Evolutionary conservation across 2,888 invertebrate species (phyloP), one percentile per base, ranked within the genome.

Genomic region (Thera britannica): DNA sequence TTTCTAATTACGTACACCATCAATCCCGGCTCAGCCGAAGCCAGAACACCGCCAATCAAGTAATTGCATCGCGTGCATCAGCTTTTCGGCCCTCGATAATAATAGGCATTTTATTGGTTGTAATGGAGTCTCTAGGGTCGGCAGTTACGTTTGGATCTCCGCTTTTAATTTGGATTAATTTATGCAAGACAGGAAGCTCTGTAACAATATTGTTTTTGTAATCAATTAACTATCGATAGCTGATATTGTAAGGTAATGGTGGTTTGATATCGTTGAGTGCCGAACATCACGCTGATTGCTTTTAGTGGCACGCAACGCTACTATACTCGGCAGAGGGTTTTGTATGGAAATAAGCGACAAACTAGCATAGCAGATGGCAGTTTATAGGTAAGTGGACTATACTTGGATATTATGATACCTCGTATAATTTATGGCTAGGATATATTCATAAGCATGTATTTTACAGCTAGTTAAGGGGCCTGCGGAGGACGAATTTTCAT

Each of bases 1-100:
- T 92, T 93, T 93, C 93, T 93, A 93, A 93, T 93, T 93, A 93
- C 89, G 92, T 88, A 86, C 90, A 83, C 90, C 90, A 93, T 93
- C 91, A 92, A 93, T 93, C 93, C 91, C 90, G 83, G 83, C 83
- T 82, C 84, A 80, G 85, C 84, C 87, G 82, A 86, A 85, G 80
- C 84, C 93, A 92, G 92, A 92, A 88, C 91, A 90, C 90, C 89
- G 88, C 92, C 92, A 93, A 93, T 93, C 93, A 93, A 91, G 92
- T 93, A 92, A 93, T 93, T 93, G 93, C 93, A 93, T 93, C 92
- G 93, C 93, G 93, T 93, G 93, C 93, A 93, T 92, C 91, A 89
- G 90, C 89, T 92, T 93, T 93, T 93, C 89, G 92, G 89, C 90
- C 91, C 92, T 92, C 91, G 92, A 92, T 92, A 92, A 93, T 93